A percentile compares a stretch with the other conserved stretches of the same genome.
These are phyloP conservation scores for Gambusia yucatana DNA, from an alignment of 2,797 vertebrate genomes.

Conservation along the genomic window DNA sequence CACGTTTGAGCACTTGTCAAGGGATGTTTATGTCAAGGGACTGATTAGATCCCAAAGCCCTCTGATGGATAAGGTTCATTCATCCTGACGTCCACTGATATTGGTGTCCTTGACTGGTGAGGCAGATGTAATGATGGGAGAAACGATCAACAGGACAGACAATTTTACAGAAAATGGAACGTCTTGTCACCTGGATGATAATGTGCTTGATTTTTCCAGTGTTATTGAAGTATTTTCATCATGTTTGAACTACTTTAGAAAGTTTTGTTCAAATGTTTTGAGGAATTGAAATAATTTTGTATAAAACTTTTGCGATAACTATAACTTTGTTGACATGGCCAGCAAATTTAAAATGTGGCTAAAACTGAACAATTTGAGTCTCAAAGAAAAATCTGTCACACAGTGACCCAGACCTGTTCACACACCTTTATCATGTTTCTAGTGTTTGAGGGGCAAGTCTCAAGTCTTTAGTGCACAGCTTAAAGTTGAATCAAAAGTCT, in stretches of 20 bases:
- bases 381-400: background rate
- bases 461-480: background rate
- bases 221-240: background rate
- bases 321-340: background rate
- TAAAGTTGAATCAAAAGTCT: background rate
- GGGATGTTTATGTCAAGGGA: conserved; percentile 84
- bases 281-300: background rate
- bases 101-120: conserved; percentile 81
- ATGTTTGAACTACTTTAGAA: background rate
- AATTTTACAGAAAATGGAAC: conserved; percentile 14
- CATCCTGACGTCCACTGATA: conserved; percentile 78
- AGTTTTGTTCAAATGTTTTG: background rate
- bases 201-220: background rate
- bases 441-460: background rate
- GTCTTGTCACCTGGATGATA: conserved; percentile 9
- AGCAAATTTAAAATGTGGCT: background rate
- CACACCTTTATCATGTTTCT: background rate
- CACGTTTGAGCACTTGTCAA: conserved; percentile 78
- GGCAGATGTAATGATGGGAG: conserved; percentile 55
- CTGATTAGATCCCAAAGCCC: conserved; percentile 80
- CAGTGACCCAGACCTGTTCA: background rate
- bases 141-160: conserved; percentile 19
- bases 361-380: background rate
- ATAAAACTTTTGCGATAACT: background rate
- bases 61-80: conserved; percentile 80